Percentiles rank a stretch among this genome's conserved stretches.
Evolutionary conservation across 1,140 invertebrate genomes (phyloP).

Genomic region (Phymorhynchus buccinoides): DNA sequence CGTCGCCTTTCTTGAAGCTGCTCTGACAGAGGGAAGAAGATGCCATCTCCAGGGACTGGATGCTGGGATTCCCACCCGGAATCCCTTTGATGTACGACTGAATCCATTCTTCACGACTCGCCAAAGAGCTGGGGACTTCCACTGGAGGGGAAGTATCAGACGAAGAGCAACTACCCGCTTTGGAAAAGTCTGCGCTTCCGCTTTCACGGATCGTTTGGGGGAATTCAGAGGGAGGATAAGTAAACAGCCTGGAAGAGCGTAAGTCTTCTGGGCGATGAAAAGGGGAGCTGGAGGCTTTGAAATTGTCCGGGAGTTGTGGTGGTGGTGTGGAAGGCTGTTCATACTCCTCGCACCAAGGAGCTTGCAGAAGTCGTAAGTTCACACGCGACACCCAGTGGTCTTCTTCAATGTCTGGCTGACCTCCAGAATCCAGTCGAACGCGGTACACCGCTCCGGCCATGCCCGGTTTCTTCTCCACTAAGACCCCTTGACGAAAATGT

Average conservation of each 20-base stretch:
- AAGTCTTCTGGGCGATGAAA: neutral
- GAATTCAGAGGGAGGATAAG: neutral
- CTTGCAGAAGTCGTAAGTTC: slow-evolving; percentile 88
- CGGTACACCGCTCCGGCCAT: slow-evolving; percentile 79
- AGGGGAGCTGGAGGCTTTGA: neutral
- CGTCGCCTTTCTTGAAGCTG: slow-evolving; percentile 98
- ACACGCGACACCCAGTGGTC: slow-evolving; percentile 82
- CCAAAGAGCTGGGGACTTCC: slow-evolving; percentile 62
- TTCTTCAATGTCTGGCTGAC: slow-evolving; percentile 36
- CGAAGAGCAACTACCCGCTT: slow-evolving; percentile 64
- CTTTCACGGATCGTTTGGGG: neutral
- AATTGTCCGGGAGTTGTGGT: neutral
- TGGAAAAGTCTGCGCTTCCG: slow-evolving; percentile 65
- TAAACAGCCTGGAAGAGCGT: neutral
- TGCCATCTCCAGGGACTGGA: slow-evolving; percentile 69
- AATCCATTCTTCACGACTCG: slow-evolving; percentile 52
- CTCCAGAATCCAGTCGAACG: slow-evolving; percentile 78
- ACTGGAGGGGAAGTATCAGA: slow-evolving; percentile 75
- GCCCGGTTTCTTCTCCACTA: slow-evolving; percentile 84
- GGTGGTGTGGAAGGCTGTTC: slow-evolving; percentile 77
- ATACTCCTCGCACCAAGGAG: slow-evolving; percentile 96
- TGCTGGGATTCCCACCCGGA: slow-evolving; percentile 66
- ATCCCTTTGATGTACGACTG: slow-evolving; percentile 67
- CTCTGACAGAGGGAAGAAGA: slow-evolving; percentile 73
- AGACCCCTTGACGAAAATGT: slow-evolving; percentile 86